Conservation (phyloP, 2,113 vertebrate genomes). For the Pelmatolapia mariae region DNA sequence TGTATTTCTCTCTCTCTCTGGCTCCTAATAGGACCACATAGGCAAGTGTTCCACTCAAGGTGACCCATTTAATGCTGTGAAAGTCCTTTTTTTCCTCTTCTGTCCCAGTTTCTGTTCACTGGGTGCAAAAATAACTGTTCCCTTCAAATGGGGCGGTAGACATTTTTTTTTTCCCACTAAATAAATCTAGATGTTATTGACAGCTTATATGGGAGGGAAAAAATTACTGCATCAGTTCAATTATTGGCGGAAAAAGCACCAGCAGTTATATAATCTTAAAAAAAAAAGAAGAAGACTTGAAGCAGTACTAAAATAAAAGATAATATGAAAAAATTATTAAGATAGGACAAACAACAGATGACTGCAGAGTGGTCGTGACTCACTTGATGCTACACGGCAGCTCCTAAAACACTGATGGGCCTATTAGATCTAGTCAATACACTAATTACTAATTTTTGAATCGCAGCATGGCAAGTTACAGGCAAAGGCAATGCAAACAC, state of each 20-base stretch:
- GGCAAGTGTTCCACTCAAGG: slow-evolving; percentile 60
- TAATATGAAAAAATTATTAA: neutral
- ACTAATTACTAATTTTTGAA: slow-evolving; percentile 13
- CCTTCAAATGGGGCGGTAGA: slow-evolving; percentile 23
- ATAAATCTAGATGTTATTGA: slow-evolving; percentile 33
- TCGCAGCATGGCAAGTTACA: neutral
- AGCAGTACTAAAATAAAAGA: neutral
- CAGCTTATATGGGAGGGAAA: slow-evolving; percentile 13
- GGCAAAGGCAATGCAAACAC: neutral
- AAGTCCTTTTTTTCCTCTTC: slow-evolving; percentile 47
- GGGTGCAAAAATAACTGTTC: slow-evolving; percentile 65
- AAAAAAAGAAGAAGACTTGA: neutral
- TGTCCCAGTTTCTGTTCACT: slow-evolving; percentile 62
- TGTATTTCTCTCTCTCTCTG: neutral
- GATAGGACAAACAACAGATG: slow-evolving; percentile 25
- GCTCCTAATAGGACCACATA: slow-evolving; percentile 47
- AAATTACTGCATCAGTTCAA: neutral
- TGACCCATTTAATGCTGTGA: slow-evolving; percentile 70
- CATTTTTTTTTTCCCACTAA: slow-evolving; percentile 1
- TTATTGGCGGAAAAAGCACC: neutral
- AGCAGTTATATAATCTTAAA: neutral
- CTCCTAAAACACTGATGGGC: neutral
- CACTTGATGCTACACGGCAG: neutral
- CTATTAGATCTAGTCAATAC: neutral
- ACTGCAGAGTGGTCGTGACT: slow-evolving; percentile 10